Evolutionary conservation across 1,140 invertebrate species (phyloP).

Genomic region (Aphidius ervi): DNA sequence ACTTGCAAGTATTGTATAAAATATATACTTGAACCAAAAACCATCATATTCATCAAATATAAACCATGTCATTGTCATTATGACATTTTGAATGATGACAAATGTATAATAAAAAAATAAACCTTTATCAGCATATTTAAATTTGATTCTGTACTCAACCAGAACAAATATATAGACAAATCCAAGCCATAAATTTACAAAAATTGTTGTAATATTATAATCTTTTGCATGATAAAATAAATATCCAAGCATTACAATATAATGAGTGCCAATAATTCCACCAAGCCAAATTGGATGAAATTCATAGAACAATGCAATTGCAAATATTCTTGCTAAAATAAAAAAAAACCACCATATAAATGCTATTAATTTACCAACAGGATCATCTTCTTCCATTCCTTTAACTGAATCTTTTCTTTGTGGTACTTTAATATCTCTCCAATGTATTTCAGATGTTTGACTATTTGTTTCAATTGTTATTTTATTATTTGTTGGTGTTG

Average conservation of each 20-base stretch:
- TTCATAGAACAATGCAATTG: constrained; percentile 65
- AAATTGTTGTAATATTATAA: constrained; percentile 52
- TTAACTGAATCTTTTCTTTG: constrained; percentile 43
- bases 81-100: constrained; percentile 61
- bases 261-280: constrained; percentile 58
- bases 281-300: constrained; percentile 61
- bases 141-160: constrained; percentile 72
- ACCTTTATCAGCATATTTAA: constrained; percentile 64
- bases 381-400: constrained; percentile 66
- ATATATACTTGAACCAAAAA: constrained; percentile 48
- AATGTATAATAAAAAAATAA: constrained; percentile 62
- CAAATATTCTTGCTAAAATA: constrained; percentile 62
- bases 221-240: constrained; percentile 58
- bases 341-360: constrained; percentile 71
- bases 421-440: constrained; percentile 34
- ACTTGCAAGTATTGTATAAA: constrained; percentile 41
- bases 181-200: constrained; percentile 64
- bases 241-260: constrained; percentile 57
- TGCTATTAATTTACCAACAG: constrained; percentile 60
- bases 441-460: constrained; percentile 11
- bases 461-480: constrained; percentile 15
- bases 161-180: constrained; percentile 69
- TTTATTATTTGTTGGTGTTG: constrained; percentile 18
- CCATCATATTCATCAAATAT: constrained; percentile 52
- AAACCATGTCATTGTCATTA: constrained; percentile 64